Evolutionary conservation across 2,113 vertebrate species (phyloP), one percentile per base, ranked within the genome.

Genomic region (Anolis sagrei): DNA sequence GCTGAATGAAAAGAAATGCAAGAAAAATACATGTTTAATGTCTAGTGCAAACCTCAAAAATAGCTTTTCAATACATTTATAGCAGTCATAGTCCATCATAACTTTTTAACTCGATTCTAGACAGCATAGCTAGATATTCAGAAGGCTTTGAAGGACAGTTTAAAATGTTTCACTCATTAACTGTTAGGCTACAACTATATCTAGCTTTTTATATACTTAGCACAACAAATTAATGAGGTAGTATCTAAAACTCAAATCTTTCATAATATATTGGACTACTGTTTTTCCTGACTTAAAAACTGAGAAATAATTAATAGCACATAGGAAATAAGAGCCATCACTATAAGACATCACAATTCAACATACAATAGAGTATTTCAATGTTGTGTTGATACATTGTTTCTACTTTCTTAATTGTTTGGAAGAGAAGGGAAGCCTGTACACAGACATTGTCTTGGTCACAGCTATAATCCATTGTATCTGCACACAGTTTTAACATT

Each of bases 11-110:
- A 68, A n/a, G 64, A 9, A 68, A 29, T 76, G 25, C 3, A 49
- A 25, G 44, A 48, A 49, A n/a, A 49, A 49, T 27, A 29, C 19
- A 23, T 69, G n/a, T 93, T 90, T 90, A 78, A 9, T 76, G 48
- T 39, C 0, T 0, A 8, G 11, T 5, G 23, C 75, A 76, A 11
- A 49, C 29, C 25, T 76, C 39, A 44, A 76, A 76, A 49, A 8
- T 27, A 76, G 27, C 74, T 68, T 68, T 29, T 68, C 25, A 68
- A 9, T 29, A 68, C 27, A 27, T 29, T 29, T 58, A 58, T 58
- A 58, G 11, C 54, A 18, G 54, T 58, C 16, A 58, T 18, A 58
- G 11, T 8, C 5, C 54, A 58, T 58, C 16, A 16, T 18, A 58
- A 18, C 54, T 58, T 58, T 58, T 11, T 58, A 18, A 58, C 13